Evolutionary conservation across 2,797 vertebrate species (phyloP), one percentile per base, ranked within the genome.

Genomic region (Coranthus polyacanthus): DNA sequence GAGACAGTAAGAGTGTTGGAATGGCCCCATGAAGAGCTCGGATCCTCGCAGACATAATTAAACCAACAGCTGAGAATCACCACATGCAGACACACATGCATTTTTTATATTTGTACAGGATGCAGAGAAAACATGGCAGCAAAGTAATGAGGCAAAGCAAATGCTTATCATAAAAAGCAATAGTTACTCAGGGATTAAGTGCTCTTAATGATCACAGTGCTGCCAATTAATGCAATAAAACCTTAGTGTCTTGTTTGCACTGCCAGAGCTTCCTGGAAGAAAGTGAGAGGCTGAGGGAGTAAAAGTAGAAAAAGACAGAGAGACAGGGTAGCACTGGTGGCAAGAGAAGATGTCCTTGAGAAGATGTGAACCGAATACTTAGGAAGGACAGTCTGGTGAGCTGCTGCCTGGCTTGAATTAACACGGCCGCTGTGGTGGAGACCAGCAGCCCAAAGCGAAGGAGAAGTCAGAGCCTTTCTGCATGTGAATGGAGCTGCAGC

Each of bases 121-220:
- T 15, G 56, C 51, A 3, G 13, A 64, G 32, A 69, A 72, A 71
- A 69, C 60, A 58, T 61, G 56, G 67, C 32, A 7, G 68, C 12
- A 61, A 55, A 12, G 67, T 79, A 84, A 91, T 71, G 75, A 88
- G 72, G 47, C 79, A 66, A 67, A 76, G 62, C 77, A 63, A 88
- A 81, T 62, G 81, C 79, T 82, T 58, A 75, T 78, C 81, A 68
- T 88, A 81, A 89, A 88, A 83, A 79, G 78, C 67, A 84, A 88
- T 74, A 65, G 79, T 78, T 81, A 79, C 76, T 87, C 64, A 39
- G 88, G 83, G 90, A 87, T 89, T 90, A 88, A 77, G 74, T 77
- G 84, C 74, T 78, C 72, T 77, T 89, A 88, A 90, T 82, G 73
- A 89, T 89, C 78, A 65, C 76, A 75, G 65, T 42, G 68, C 53